Evolutionary conservation across 2,113 vertebrate genomes (phyloP).

Genomic region (Narcine bancroftii): DNA sequence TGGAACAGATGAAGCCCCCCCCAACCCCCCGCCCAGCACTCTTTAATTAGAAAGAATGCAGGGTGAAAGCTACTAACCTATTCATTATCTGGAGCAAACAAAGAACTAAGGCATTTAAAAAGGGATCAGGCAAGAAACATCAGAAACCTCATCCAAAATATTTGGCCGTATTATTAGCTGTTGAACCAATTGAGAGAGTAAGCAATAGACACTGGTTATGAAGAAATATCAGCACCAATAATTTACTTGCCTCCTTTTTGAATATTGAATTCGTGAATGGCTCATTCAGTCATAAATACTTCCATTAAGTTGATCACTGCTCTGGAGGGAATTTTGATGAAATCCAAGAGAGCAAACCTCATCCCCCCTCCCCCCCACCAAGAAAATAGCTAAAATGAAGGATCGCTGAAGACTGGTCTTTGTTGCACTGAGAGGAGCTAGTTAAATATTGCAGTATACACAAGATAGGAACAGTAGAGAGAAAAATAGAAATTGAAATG

Average conservation of each 20-base stretch:
- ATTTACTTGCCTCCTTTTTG: conserved; percentile 78
- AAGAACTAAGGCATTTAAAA: background rate
- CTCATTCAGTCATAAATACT: no score
- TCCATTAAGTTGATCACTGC: no score
- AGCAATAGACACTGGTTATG: background rate
- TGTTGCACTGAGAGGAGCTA: background rate
- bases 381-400: background rate
- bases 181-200: background rate
- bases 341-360: background rate
- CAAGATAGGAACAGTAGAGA: background rate
- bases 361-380: no score
- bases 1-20: background rate
- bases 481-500: background rate
- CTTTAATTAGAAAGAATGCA: background rate
- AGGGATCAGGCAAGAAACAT: background rate
- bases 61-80: background rate
- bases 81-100: background rate
- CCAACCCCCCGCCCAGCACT: no score
- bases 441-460: background rate
- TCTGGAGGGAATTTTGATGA: background rate
- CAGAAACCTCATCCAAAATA: background rate
- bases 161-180: background rate
- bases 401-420: background rate
- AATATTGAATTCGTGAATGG: conserved; percentile 75
- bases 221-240: background rate